Evolutionary conservation across 2,113 vertebrate genomes (phyloP).

Genomic region (Oncorhynchus nerka): DNA sequence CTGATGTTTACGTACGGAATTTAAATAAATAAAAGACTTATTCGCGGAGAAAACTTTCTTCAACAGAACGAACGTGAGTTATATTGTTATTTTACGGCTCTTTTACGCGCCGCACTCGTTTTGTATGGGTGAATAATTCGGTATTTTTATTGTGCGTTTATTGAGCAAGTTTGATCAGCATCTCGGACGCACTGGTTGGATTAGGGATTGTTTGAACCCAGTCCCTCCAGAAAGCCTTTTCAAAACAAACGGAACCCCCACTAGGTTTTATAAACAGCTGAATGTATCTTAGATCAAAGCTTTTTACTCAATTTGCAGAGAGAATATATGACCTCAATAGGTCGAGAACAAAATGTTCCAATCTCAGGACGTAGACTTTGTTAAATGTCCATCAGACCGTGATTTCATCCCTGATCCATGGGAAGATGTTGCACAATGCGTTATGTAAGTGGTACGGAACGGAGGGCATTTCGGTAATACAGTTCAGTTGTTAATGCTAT

Average conservation of each 20-base stretch:
- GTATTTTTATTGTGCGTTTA: neutral
- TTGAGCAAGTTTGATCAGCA: neutral
- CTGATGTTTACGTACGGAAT: neutral
- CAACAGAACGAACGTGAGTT: constrained; percentile 23
- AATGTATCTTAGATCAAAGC: neutral
- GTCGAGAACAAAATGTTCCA: constrained; percentile 11
- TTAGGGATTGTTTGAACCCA: neutral
- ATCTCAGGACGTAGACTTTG: neutral
- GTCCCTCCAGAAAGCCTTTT: neutral
- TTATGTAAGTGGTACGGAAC: neutral
- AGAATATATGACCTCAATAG: neutral
- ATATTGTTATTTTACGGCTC: neutral
- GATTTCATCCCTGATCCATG: neutral
- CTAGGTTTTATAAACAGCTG: no score
- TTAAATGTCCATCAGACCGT: neutral
- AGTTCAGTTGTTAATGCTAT: neutral
- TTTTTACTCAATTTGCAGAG: neutral
- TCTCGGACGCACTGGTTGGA: neutral
- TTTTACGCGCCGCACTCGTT: neutral
- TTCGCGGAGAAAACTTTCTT: neutral
- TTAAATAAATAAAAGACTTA: constrained; percentile 1
- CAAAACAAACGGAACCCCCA: neutral
- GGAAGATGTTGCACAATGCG: neutral
- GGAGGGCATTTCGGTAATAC: neutral
- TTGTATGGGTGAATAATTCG: no score